Percentiles rank a stretch among this genome's conserved stretches.
Conservation (phyloP, 2,113 vertebrate species). For the Turdus rufiventris region DNA sequence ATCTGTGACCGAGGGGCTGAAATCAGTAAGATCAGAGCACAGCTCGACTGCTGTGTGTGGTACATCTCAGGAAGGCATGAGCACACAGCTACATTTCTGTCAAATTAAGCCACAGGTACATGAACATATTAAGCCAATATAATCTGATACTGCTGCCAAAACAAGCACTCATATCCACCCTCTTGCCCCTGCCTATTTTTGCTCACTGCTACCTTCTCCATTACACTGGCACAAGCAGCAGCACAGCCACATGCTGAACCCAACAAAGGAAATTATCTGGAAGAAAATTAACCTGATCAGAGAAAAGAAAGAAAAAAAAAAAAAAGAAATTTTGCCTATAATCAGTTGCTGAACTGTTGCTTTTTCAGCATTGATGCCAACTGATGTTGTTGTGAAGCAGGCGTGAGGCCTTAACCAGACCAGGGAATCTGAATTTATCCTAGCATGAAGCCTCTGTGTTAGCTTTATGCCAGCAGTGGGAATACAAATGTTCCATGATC, state of each 20-base stretch:
- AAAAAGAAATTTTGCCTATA: neutral
- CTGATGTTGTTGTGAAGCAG: neutral
- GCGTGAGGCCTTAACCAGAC: neutral
- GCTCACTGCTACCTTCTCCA: neutral
- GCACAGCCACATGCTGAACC: neutral
- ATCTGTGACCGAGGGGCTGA: neutral
- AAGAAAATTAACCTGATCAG: neutral
- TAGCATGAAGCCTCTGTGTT: neutral
- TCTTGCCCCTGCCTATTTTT: neutral
- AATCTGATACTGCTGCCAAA: neutral
- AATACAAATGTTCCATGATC: neutral
- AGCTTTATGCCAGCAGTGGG: neutral
- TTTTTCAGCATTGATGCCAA: neutral
- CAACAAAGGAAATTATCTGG: neutral
- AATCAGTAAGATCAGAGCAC: neutral
- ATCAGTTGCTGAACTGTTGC: neutral
- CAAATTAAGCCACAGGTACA: slow-evolving; percentile 14
- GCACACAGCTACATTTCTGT: neutral
- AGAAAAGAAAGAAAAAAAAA: neutral
- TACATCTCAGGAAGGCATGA: neutral
- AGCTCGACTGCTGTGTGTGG: neutral
- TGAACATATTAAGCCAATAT: neutral
- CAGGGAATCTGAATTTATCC: neutral
- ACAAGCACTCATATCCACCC: neutral
- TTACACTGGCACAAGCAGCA: neutral